Conservation (phyloP, 2,113 vertebrate species). For the Urocynchramus pylzowi region DNA sequence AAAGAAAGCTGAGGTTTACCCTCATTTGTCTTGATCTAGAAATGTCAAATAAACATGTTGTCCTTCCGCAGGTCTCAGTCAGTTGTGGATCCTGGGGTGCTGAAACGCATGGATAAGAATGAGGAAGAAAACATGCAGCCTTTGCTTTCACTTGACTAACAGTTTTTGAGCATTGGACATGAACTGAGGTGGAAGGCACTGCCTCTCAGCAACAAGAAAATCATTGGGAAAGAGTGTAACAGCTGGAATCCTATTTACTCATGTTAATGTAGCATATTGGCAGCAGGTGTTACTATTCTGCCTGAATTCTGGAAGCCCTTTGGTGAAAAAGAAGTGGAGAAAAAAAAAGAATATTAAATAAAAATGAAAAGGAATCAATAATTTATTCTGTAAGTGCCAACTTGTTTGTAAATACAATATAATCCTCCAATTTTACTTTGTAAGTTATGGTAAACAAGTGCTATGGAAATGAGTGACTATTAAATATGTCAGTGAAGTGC, state of each 20-base stretch:
- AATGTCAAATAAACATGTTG: conserved; percentile 34
- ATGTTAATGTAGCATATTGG: conserved; percentile 75
- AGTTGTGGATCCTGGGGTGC: conserved; percentile 92
- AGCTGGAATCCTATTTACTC: conserved; percentile 70
- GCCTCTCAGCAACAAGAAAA: conserved; percentile 66
- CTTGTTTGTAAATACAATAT: conserved; percentile 84
- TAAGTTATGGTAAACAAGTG: conserved; percentile 71
- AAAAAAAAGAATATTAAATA: not conserved
- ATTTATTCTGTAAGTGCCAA: conserved; percentile 96
- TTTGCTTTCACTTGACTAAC: conserved; percentile 93
- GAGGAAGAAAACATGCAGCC: conserved; percentile 98
- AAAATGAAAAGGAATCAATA: conserved; percentile 56
- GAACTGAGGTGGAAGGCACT: conserved; percentile 58
- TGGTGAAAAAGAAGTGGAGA: conserved; percentile 46
- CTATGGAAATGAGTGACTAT: conserved; percentile 56
- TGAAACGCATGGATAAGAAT: conserved; percentile 89
- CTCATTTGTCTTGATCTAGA: not conserved
- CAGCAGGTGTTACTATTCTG: conserved; percentile 64
- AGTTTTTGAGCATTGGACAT: conserved; percentile 6
- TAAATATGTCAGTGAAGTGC: conserved; percentile 51
- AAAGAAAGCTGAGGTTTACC: not conserved
- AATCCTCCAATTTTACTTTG: conserved; percentile 68
- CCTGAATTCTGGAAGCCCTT: conserved; percentile 67
- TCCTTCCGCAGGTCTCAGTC: conserved; percentile 87
- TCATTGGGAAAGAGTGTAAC: conserved; percentile 44